Percentiles rank a stretch among this genome's conserved stretches.
phyloP scores from a whole-genome alignment of 1,140 invertebrate genomes.

The Ptiloglossa arizonensis region DNA sequence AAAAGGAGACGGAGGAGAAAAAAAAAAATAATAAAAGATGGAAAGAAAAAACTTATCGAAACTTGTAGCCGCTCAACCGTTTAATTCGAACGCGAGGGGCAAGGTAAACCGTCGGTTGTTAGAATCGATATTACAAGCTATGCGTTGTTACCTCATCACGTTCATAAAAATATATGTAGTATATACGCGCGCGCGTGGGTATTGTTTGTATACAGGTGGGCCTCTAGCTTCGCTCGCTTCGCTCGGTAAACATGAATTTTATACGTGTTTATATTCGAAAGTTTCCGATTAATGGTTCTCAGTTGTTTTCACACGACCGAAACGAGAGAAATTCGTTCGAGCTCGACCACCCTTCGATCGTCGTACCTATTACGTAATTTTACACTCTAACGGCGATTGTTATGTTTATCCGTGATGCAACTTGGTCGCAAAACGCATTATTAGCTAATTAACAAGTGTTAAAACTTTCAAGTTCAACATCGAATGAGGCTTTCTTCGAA shows the following conservation, averaged over 20 bases:
- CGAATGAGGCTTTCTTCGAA: conserved; percentile 80
- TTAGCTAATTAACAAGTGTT: conserved; percentile 80
- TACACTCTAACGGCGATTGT: conserved; percentile 58
- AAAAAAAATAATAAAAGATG: conserved; percentile 34
- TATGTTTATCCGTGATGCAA: conserved; percentile 21
- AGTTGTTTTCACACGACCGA: conserved; percentile 57
- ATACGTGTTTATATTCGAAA: conserved; percentile 44
- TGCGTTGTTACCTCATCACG: conserved; percentile 78
- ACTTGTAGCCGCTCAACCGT: conserved; percentile 63
- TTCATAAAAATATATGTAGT: conserved; percentile 80
- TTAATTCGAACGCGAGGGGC: conserved; percentile 67
- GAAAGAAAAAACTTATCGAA: conserved; percentile 52
- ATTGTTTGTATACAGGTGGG: conserved; percentile 73
- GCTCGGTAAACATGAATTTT: conserved; percentile 57
- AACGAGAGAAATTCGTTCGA: conserved; percentile 62
- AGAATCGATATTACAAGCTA: conserved; percentile 78
- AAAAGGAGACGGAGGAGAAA: conserved; percentile 7
- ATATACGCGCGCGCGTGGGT: conserved; percentile 61
- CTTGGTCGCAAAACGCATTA: conserved; percentile 48
- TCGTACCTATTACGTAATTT: conserved; percentile 53
- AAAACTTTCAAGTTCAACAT: conserved; percentile 82
- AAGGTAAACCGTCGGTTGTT: conserved; percentile 63
- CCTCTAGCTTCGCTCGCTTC: conserved; percentile 67
- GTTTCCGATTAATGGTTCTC: conserved; percentile 30
- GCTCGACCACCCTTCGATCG: conserved; percentile 52